Evolutionary conservation across 2,797 vertebrate genomes (phyloP), one percentile per base, ranked within the genome.

Genomic region (Chaenodraco wilsoni): DNA sequence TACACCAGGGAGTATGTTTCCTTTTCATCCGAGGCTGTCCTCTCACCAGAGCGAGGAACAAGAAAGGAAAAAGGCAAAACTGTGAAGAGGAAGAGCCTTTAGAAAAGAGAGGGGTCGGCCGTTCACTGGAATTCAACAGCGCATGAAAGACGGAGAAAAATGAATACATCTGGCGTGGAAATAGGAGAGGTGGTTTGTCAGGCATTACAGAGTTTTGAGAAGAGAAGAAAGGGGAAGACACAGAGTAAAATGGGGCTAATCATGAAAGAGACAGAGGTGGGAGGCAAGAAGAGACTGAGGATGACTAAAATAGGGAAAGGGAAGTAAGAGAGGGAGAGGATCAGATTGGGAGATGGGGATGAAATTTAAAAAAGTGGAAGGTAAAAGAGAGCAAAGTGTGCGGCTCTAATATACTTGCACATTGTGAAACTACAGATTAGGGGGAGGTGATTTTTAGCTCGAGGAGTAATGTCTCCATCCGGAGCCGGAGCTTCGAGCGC

Each of bases 91-190:
- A 79, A 82, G 55, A 82, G 70, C 71, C 75, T 72, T 69, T 62
- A 83, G 76, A 80, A 82, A 73, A 49, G 60, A 89, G 64, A 84
- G 61, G 58, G 87, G 77, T 84, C 62, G 49, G 76, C 37, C 31
- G 52, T 83, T 84, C 76, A 75, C 59, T 71, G 70, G 81, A 89
- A 85, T 82, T 86, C 79, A 86, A 74, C 76, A 80, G 84, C 61
- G 79, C 76, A 76, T 91, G 84, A 89, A 85, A 89, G 77, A 67
- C 56, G 74, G 55, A 49, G 17, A 70, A 82, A 88, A 90, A 89
- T 81, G 69, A 89, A 83, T 81, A 87, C 66, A 81, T 89, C 81
- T 91, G 89, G 72, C 41, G 48, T 72, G 77, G 80, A 86, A 87
- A 88, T 46, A 75, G 61, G 69, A 88, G 79, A 89, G 78, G 79